These are phyloP conservation scores for Muschampia plurimacula DNA, from an alignment of 2,888 invertebrate species.

Conservation along the genomic window DNA sequence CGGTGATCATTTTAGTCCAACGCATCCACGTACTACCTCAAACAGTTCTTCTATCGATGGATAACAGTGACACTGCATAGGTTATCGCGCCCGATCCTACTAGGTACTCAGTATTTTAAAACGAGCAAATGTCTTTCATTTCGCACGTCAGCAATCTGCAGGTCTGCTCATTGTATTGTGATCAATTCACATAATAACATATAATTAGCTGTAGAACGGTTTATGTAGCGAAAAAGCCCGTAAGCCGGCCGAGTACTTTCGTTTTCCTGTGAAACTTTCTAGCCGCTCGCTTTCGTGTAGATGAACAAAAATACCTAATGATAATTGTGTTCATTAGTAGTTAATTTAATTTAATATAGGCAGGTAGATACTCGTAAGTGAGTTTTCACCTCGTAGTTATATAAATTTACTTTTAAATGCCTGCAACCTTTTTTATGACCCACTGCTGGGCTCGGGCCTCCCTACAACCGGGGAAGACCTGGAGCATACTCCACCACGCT, in stretches of 20 bases:
- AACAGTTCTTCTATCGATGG: too few relatives aligned
- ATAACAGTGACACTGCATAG: too few relatives aligned
- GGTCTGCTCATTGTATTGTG: slow-evolving; percentile 24
- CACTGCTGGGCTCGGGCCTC: too few relatives aligned
- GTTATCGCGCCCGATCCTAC: too few relatives aligned
- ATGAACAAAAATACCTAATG: slow-evolving; percentile 17
- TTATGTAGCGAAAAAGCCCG: slow-evolving; percentile 47
- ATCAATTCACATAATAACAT: slow-evolving; percentile 46
- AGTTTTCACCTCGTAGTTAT: neutral
- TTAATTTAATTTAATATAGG: neutral
- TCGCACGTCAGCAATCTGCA: slow-evolving; percentile 18
- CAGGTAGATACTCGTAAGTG: neutral
- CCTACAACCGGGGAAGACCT: too few relatives aligned
- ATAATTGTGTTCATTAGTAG: slow-evolving; percentile 18
- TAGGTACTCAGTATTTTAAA: neutral
- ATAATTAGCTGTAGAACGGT: slow-evolving; percentile 41
- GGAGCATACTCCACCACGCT: too few relatives aligned
- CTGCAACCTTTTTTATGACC: too few relatives aligned
- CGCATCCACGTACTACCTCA: too few relatives aligned
- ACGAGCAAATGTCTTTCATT: neutral
- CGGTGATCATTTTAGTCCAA: too few relatives aligned
- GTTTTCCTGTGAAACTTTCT: slow-evolving; percentile 52
- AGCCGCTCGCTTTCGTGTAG: slow-evolving; percentile 44
- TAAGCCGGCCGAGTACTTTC: slow-evolving; percentile 49
- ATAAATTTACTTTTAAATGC: too few relatives aligned